These are phyloP conservation scores for Leptinotarsa defecta DNA, from an alignment of 1,140 invertebrate species.

Conservation along the genomic window DNA sequence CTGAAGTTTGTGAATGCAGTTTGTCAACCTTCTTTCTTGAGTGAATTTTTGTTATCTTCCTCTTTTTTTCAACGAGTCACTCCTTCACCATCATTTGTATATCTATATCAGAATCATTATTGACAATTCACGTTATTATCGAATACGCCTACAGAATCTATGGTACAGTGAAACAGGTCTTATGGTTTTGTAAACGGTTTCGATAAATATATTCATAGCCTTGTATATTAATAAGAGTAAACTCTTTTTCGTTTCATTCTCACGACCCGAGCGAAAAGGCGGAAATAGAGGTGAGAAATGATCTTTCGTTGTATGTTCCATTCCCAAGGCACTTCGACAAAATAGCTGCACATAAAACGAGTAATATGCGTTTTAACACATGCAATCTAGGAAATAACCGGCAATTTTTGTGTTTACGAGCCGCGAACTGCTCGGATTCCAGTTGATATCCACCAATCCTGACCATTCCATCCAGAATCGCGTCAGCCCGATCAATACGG, in stretches of 20 bases:
- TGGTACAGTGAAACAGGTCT: too few species aligned
- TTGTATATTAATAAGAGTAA: neutral
- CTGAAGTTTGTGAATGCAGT: too few species aligned
- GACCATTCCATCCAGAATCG: slow-evolving; percentile 45
- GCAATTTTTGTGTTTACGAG: slow-evolving; percentile 50
- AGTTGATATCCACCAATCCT: slow-evolving; percentile 50
- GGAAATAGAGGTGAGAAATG: slow-evolving; percentile 8
- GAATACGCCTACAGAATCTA: too few species aligned
- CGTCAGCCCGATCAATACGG: slow-evolving; percentile 41
- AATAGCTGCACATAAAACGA: slow-evolving; percentile 38
- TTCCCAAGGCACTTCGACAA: slow-evolving; percentile 16
- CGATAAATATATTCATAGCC: neutral
- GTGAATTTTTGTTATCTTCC: too few species aligned
- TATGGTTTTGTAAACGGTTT: too few species aligned
- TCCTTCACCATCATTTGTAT: too few species aligned
- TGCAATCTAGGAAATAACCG: slow-evolving; percentile 49
- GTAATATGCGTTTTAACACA: slow-evolving; percentile 40
- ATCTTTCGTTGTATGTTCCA: slow-evolving; percentile 11
- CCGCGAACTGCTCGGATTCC: slow-evolving; percentile 48
- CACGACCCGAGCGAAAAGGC: neutral
- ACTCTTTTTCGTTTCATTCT: neutral
- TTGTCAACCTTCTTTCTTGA: too few species aligned
- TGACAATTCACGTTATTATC: too few species aligned
- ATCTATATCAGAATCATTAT: too few species aligned
- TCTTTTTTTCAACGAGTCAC: too few species aligned